These are phyloP conservation scores for Drosophila tripunctata DNA, from an alignment of 2,888 invertebrate species.

Conservation along the genomic window DNA sequence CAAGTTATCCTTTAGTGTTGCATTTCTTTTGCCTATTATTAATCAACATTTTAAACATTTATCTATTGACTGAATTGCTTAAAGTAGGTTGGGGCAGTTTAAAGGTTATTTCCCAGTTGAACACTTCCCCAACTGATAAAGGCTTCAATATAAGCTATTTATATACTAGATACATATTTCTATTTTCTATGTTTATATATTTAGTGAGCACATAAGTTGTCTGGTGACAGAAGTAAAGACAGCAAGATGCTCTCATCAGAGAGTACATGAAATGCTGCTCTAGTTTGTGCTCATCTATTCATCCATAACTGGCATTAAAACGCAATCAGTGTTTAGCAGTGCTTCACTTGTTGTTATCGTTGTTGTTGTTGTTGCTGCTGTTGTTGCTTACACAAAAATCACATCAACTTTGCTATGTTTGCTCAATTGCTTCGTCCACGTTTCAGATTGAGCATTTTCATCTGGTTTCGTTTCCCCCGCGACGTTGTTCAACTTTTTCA, in stretches of 20 bases:
- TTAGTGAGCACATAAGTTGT: neutral
- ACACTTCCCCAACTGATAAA: neutral
- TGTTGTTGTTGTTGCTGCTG: conserved; percentile 19
- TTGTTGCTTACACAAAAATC: conserved; percentile 65
- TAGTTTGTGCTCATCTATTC: conserved; percentile 41
- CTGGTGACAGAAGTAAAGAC: neutral
- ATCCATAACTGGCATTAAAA: conserved; percentile 75
- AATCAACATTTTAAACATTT: too few relatives aligned
- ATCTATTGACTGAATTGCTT: neutral
- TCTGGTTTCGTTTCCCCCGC: conserved; percentile 20
- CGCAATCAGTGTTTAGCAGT: conserved; percentile 73
- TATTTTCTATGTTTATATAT: neutral
- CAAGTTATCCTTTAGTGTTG: too few relatives aligned
- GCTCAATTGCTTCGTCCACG: conserved; percentile 53
- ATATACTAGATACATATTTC: neutral
- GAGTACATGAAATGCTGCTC: conserved; percentile 13
- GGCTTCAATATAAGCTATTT: neutral
- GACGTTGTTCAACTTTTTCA: conserved; percentile 69
- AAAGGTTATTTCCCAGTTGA: neutral
- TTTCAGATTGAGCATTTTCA: conserved; percentile 21
- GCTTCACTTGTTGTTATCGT: conserved; percentile 38
- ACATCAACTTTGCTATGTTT: conserved; percentile 64
- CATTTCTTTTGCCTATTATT: neutral
- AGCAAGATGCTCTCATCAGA: conserved; percentile 9
- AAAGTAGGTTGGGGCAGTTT: neutral